A percentile compares a stretch with the other conserved stretches of the same genome.
phyloP scores from a whole-genome alignment of 1,140 invertebrate species.

The Zaprionus capensis region DNA sequence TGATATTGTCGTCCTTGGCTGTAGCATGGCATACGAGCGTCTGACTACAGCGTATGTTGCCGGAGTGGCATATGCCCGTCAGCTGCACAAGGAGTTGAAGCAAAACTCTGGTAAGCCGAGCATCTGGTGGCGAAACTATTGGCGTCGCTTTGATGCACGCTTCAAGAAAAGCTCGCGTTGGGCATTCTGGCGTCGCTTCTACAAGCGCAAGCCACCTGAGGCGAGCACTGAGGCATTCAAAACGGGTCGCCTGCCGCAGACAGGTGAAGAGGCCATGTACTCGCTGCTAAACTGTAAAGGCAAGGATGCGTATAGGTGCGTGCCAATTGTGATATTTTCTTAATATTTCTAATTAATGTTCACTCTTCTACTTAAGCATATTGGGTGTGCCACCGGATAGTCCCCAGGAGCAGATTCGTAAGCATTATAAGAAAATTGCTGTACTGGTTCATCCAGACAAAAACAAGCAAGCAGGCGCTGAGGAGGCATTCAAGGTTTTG shows the following conservation, averaged over 20 bases:
- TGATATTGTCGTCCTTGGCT: slow-evolving; percentile 91
- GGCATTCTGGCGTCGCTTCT: slow-evolving; percentile 81
- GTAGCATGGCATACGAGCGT: slow-evolving; percentile 89
- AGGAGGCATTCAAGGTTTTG: slow-evolving; percentile 98
- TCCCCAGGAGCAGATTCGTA: slow-evolving; percentile 96
- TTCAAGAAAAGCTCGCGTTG: slow-evolving; percentile 79
- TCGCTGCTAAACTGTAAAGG: slow-evolving; percentile 95
- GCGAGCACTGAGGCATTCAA: slow-evolving; percentile 62
- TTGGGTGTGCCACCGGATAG: slow-evolving; percentile 93
- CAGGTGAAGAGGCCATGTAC: slow-evolving; percentile 97
- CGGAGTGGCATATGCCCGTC: slow-evolving; percentile 56
- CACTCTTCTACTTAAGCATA: slow-evolving; percentile 87
- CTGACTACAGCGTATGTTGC: slow-evolving; percentile 62
- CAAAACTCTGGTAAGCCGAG: slow-evolving; percentile 81
- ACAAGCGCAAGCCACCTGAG: slow-evolving; percentile 74
- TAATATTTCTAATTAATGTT: not conserved
- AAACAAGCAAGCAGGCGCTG: slow-evolving; percentile 96
- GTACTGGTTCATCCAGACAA: slow-evolving; percentile 98
- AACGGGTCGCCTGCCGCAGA: slow-evolving; percentile 89
- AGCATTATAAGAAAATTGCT: slow-evolving; percentile 96
- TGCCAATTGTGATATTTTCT: not conserved
- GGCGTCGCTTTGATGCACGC: slow-evolving; percentile 74
- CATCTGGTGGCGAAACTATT: slow-evolving; percentile 77
- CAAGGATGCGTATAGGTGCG: slow-evolving; percentile 95
- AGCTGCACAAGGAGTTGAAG: slow-evolving; percentile 75